Evolutionary conservation across 2,888 invertebrate genomes (phyloP).

Genomic region (Drosophila meridiana): DNA sequence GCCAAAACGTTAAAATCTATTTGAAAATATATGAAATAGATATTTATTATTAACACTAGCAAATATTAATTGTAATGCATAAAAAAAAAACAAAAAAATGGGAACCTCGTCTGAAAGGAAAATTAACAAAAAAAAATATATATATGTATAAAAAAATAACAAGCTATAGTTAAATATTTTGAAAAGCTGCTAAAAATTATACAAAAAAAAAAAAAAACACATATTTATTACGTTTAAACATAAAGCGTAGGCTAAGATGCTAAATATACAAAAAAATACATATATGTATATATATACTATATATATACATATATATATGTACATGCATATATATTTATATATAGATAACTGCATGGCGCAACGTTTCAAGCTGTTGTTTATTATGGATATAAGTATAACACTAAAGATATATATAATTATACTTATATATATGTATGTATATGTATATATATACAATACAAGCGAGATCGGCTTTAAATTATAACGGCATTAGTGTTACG

Average conservation of each 20-base stretch:
- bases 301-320: constrained; percentile 33
- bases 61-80: constrained; percentile 75
- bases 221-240: constrained; percentile 71
- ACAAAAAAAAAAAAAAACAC: constrained; percentile 29
- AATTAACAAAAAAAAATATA: constrained; percentile 20
- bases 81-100: constrained; percentile 41
- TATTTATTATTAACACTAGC: constrained; percentile 77
- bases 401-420: constrained; percentile 31
- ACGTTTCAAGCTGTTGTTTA: constrained; percentile 69
- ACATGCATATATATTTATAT: constrained; percentile 17
- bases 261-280: constrained; percentile 20
- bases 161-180: constrained; percentile 73
- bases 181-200: constrained; percentile 59
- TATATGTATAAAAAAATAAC: constrained; percentile 45
- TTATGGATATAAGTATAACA: constrained; percentile 55
- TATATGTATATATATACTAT: constrained; percentile 24
- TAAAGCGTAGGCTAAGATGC: constrained; percentile 52
- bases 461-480: constrained; percentile 53
- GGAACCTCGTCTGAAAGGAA: constrained; percentile 59
- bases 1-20: constrained; percentile 54
- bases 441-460: constrained; percentile 31
- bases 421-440: constrained; percentile 46
- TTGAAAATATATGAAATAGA: constrained; percentile 52
- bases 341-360: constrained; percentile 38
- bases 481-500: constrained; percentile 53